Evolutionary conservation across 2,113 vertebrate species (phyloP), one percentile per base, ranked within the genome.

Genomic region (Alaudala cheleensis): DNA sequence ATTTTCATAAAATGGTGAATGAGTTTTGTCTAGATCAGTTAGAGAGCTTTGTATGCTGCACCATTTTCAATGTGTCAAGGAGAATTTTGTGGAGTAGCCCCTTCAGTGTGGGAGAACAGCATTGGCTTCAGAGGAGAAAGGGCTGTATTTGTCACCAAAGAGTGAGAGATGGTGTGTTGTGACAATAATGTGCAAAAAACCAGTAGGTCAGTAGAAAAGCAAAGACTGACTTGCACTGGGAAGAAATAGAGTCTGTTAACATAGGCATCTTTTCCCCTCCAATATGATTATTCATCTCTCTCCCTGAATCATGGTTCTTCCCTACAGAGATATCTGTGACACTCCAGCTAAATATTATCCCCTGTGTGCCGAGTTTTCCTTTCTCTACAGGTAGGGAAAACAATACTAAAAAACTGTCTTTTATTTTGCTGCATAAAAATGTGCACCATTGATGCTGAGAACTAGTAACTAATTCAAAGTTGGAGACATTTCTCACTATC

Each of bases 401-500:
- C 39, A 73, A 44, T 39, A 34, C 2, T 73, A 39, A 45, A 37
- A 37, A 37, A 37, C 10, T 37, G 37, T 49, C 11, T 57, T 76
- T 90, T 64, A 65, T 82, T 92, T 96, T 95, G 39, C 45, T 83
- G 31, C 42, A 87, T 33, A 84, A 89, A 95, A 95, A 86, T 72
- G 16, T 84, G 70, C 60, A 70, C 26, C 17, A 73, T 33, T 80
- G 90, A 85, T 88, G 53, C 22, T 20, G 40, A 65, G 25, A 44
- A 67, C 21, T 26, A 18, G 33, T 34, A 94, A 71, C 3, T 22
- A 45, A 54, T 56, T 62, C 61, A 93, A 94, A 86, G 39, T 10
- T 89, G 39, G 50, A 89, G 67, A 87, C 33, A 49, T 94, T 96
- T 96, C 85, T 95, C 54, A 53, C 86, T 92, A 82, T 51, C 24